Conservation (phyloP, 2,797 vertebrate species). For the Gobionotothen gibberifrons region DNA sequence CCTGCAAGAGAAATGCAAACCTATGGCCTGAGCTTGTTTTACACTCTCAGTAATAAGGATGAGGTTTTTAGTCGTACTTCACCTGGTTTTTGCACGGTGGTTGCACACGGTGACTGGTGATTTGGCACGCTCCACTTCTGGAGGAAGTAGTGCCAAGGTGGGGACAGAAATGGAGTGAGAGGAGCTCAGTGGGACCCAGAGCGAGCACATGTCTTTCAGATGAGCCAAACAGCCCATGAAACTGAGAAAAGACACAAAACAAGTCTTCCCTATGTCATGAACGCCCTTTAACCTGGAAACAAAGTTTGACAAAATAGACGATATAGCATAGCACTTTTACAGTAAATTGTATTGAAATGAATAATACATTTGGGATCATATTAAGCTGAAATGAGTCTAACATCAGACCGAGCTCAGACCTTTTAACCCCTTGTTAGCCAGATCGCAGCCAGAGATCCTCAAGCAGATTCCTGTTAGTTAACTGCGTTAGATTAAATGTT, state of each 20-base stretch:
- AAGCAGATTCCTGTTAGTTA: conserved; percentile 30
- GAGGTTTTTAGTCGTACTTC: conserved; percentile 40
- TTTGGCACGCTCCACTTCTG: conserved; percentile 76
- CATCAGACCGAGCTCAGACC: conserved; percentile 5
- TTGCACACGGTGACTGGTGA: conserved; percentile 68
- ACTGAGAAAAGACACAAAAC: conserved; percentile 69
- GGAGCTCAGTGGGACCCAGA: conserved; percentile 80
- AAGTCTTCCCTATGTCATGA: conserved; percentile 47
- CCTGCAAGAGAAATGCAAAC: not conserved
- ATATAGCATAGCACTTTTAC: conserved; percentile 1
- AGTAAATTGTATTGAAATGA: not conserved
- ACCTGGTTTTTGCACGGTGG: conserved; percentile 65
- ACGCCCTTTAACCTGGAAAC: conserved; percentile 55
- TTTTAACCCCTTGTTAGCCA: conserved; percentile 33
- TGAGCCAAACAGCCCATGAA: conserved; percentile 79
- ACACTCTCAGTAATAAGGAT: not conserved
- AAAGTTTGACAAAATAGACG: conserved; percentile 23
- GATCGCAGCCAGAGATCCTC: conserved; percentile 28
- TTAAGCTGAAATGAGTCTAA: not conserved
- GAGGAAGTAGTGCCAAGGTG: conserved; percentile 80
- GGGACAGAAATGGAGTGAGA: conserved; percentile 82
- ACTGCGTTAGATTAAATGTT: conserved; percentile 36
- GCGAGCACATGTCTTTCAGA: conserved; percentile 84
- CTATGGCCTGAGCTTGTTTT: not conserved
- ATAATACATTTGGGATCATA: conserved; percentile 7